Conservation (phyloP, 1,140 invertebrate genomes). For the Sweltsa coloradensis region DNA sequence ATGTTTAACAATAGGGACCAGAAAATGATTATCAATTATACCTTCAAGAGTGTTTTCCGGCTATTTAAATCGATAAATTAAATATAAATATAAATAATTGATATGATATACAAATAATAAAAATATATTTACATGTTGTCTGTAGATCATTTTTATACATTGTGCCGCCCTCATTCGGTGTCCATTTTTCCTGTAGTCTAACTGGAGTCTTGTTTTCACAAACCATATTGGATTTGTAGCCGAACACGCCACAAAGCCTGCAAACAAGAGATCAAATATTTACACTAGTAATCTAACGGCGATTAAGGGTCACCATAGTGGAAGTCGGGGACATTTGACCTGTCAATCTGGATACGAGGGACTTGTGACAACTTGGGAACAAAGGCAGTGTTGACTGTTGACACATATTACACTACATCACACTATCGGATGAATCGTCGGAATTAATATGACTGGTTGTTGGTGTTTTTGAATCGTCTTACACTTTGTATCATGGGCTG, state of each 20-base stretch:
- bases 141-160: slow-evolving; percentile 71
- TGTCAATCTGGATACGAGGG: too few relatives aligned
- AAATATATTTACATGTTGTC: slow-evolving; percentile 46
- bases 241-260: slow-evolving; percentile 90
- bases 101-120: slow-evolving; percentile 6
- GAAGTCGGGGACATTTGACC: too few relatives aligned
- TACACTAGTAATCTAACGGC: too few relatives aligned
- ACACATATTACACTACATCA: too few relatives aligned
- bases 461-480: too few relatives aligned
- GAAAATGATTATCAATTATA: neutral
- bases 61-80: neutral
- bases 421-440: too few relatives aligned
- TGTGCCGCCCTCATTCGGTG: slow-evolving; percentile 54
- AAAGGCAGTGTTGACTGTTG: too few relatives aligned
- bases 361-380: too few relatives aligned
- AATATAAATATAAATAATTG: neutral
- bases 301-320: too few relatives aligned
- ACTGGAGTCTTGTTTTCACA: slow-evolving; percentile 93
- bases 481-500: too few relatives aligned
- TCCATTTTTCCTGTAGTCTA: slow-evolving; percentile 68
- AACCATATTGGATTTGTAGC: slow-evolving; percentile 99
- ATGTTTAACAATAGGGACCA: neutral
- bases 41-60: neutral
- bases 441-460: too few relatives aligned
- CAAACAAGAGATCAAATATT: too few relatives aligned